Conservation (phyloP, 2,113 vertebrate genomes). For the Chloropsis hardwickii region DNA sequence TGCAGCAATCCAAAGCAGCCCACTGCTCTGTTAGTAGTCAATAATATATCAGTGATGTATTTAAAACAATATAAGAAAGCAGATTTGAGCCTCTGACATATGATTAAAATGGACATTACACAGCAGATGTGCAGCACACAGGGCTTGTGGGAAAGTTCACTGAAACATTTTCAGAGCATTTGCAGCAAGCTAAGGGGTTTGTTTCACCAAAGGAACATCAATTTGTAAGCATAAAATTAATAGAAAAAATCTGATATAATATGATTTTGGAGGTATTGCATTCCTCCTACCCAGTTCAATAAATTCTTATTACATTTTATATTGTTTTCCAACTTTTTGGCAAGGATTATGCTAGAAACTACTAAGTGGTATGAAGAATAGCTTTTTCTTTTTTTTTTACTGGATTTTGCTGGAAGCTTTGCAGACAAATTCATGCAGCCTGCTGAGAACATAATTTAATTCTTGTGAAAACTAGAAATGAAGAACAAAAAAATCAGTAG, state of each 20-base stretch:
- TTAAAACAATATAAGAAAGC: background rate
- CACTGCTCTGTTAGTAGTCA: background rate
- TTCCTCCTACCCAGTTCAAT: background rate
- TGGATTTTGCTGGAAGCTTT: background rate
- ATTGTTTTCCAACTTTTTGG: background rate
- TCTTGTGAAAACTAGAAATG: background rate
- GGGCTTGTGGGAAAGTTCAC: background rate
- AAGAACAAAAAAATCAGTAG: background rate
- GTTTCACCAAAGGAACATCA: too few relatives aligned
- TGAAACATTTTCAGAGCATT: background rate
- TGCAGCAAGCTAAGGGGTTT: background rate
- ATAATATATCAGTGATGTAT: too few relatives aligned
- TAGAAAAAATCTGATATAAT: background rate
- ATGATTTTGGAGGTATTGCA: background rate
- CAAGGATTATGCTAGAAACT: background rate
- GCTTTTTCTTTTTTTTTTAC: background rate
- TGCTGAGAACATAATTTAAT: background rate
- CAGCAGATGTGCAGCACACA: background rate
- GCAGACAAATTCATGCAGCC: background rate
- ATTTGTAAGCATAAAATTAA: too few relatives aligned
- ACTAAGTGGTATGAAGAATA: background rate
- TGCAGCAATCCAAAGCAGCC: background rate
- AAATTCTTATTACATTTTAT: background rate
- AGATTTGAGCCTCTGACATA: background rate
- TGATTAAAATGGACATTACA: background rate